Conservation (phyloP, 2,797 vertebrate genomes). For the Typhlichthys subterraneus region DNA sequence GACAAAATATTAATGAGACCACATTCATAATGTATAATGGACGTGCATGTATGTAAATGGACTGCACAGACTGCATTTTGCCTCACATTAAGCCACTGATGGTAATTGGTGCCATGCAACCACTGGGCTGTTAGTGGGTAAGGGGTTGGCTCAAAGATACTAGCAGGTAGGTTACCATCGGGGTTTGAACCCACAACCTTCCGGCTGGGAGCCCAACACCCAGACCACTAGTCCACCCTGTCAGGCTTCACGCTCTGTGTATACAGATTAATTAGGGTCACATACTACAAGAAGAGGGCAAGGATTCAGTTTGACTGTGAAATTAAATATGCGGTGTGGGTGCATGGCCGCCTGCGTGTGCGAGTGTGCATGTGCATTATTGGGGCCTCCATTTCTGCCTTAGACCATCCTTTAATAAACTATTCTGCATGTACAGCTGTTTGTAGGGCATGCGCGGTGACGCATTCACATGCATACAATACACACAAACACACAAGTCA, state of each 20-base stretch:
- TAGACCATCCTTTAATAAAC: conserved; percentile 35
- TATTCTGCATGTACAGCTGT: neutral
- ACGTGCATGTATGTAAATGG: neutral
- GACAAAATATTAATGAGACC: neutral
- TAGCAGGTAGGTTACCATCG: too few species aligned
- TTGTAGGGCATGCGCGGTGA: too few species aligned
- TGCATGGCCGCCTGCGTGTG: conserved; percentile 1
- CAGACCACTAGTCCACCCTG: neutral
- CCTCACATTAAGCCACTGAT: too few species aligned
- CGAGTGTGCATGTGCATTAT: conserved; percentile 1
- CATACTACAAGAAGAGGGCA: conserved; percentile 24
- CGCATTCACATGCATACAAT: neutral
- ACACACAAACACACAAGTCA: neutral
- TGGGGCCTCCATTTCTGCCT: conserved; percentile 8
- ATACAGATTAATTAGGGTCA: conserved; percentile 41
- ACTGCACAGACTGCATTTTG: too few species aligned
- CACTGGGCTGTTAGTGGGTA: too few species aligned
- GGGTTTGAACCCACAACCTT: too few species aligned
- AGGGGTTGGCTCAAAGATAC: too few species aligned
- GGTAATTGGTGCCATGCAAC: too few species aligned
- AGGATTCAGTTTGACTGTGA: conserved; percentile 34
- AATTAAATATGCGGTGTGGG: conserved; percentile 22
- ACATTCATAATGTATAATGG: neutral
- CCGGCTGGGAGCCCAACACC: too few species aligned
- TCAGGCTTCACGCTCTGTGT: conserved; percentile 7